Evolutionary conservation across 2,797 vertebrate genomes (phyloP), one percentile per base, ranked within the genome.

Genomic region (Micromesistius poutassou): DNA sequence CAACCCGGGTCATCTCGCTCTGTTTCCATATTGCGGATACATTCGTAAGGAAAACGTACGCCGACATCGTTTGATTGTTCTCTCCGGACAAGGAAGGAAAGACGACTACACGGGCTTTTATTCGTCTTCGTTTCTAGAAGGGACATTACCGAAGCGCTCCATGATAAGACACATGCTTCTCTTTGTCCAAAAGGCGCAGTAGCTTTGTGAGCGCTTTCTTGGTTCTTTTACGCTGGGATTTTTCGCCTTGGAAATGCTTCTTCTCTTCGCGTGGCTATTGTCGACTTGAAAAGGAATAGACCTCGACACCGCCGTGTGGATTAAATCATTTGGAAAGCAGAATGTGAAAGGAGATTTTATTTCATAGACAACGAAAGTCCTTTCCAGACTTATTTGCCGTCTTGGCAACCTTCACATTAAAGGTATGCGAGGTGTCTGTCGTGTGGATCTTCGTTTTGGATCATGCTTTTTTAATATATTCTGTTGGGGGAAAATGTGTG

Each of bases 161-260:
- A 5, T 3, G 46, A 50, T 3, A 19, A 50, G 16, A 93, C 96
- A 91, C 95, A 94, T 94, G 95, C 92, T 93, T 95, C 94, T 88
- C 95, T 98, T 98, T 97, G 96, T 97, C 96, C 95, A 93, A 90
- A 85, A 85, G 89, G 87, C 87, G 85, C 91, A 87, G 87, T 90
- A 90, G 92, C 91, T 87, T 89, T 89, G 85, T 86, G 89, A 83
- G 81, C 85, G 86, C 83, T 86, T 84, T 87, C 84, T 89, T 88
- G 85, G 83, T 78, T 87, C 78, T 81, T 81, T 76, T 62, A 70
- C 76, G 19, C 75, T 76, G 80, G 86, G 80, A 84, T 85, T 83
- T 85, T 86, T 42, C 38, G 38, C 14, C 84, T 88, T 89, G 92
- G 92, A 91, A 89, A 91, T 87, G 87, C 83, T 83, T 83, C 83